Evolutionary conservation across 2,888 invertebrate genomes (phyloP).

Genomic region (Bombylius discolor): DNA sequence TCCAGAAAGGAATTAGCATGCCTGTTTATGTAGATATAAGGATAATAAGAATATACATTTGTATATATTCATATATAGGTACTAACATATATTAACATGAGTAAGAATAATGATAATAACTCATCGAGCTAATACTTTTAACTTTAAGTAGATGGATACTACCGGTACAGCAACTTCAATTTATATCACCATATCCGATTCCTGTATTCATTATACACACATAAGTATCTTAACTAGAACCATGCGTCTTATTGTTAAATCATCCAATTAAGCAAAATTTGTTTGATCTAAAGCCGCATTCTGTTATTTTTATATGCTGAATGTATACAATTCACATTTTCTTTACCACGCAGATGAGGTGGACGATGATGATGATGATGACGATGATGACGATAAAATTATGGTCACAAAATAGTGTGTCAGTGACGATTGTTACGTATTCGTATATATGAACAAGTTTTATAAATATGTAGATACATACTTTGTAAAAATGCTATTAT

Average conservation of each 20-base stretch:
- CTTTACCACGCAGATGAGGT: too few species aligned
- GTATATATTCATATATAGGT: too few species aligned
- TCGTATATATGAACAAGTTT: not conserved
- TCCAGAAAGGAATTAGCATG: slow-evolving; percentile 9
- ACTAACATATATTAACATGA: not conserved
- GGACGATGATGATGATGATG: too few species aligned
- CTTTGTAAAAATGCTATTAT: too few species aligned
- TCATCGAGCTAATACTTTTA: not conserved
- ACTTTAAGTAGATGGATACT: not conserved
- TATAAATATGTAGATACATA: too few species aligned
- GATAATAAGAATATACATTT: not conserved
- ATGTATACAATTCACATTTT: not conserved
- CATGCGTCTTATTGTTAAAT: slow-evolving; percentile 13
- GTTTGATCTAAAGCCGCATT: slow-evolving; percentile 12
- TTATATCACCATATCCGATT: not conserved
- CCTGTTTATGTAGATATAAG: not conserved
- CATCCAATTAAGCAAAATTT: slow-evolving; percentile 15
- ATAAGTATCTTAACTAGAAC: not conserved
- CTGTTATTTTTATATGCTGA: not conserved
- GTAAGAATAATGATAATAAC: not conserved
- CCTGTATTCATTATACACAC: not conserved
- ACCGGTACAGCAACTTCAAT: not conserved
- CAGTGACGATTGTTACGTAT: not conserved
- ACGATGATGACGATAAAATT: too few species aligned
- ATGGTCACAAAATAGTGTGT: too few species aligned